Percentiles rank a stretch among this genome's conserved stretches.
These are phyloP conservation scores for Poeciliopsis retropinna DNA, from an alignment of 2,113 vertebrate species.

Conservation along the genomic window DNA sequence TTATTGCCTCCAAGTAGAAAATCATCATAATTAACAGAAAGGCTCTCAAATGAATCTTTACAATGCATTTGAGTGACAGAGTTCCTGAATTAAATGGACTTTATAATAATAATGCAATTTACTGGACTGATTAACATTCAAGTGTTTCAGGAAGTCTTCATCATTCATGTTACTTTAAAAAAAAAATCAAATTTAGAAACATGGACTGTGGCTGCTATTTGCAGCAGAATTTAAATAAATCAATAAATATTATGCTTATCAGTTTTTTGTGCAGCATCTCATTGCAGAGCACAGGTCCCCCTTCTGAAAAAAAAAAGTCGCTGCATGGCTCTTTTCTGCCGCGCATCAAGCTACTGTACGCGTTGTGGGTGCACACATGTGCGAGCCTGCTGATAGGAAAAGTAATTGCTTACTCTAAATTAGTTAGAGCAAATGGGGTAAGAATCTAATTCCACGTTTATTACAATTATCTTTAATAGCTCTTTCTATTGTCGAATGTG, in stretches of 20 bases:
- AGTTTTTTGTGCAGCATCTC: constrained; percentile 28
- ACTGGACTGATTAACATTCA: too few species aligned
- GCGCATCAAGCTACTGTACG: constrained; percentile 39
- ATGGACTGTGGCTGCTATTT: background rate
- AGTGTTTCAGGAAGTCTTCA: too few species aligned
- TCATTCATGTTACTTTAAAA: too few species aligned
- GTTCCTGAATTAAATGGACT: too few species aligned
- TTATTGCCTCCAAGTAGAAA: too few species aligned
- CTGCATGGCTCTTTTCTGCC: background rate
- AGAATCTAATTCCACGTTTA: constrained; percentile 68
- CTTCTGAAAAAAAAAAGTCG: constrained; percentile 10
- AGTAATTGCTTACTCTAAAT: constrained; percentile 71
- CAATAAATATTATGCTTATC: constrained; percentile 23
- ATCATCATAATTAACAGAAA: too few species aligned
- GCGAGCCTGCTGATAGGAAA: constrained; percentile 52
- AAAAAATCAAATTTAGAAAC: too few species aligned
- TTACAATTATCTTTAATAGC: constrained; percentile 69
- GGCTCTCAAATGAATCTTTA: too few species aligned
- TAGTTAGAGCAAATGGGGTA: constrained; percentile 60
- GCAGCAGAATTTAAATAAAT: constrained; percentile 19
- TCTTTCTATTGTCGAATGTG: constrained; percentile 51
- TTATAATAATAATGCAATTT: too few species aligned
- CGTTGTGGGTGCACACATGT: constrained; percentile 28
- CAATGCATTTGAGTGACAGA: too few species aligned
- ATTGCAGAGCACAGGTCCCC: constrained; percentile 15